phyloP scores from a whole-genome alignment of 2,113 vertebrate species.

The Bolborhynchus lineola region DNA sequence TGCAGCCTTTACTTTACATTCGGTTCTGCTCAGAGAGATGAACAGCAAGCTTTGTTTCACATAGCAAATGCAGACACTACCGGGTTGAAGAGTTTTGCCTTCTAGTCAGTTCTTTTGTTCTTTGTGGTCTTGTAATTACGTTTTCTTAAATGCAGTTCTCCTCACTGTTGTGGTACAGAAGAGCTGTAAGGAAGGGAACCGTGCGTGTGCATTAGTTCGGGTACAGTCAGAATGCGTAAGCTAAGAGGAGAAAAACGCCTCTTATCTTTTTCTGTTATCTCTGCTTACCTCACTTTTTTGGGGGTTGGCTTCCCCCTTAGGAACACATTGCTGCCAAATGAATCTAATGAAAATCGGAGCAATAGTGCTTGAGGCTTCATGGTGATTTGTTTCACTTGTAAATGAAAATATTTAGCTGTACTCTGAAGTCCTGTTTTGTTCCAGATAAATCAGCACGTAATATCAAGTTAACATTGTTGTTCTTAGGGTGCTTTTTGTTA shows the following conservation, averaged over 20 bases:
- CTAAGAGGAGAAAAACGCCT: not conserved
- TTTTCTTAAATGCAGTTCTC: not conserved
- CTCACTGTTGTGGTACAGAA: not conserved
- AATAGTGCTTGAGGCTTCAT: not conserved
- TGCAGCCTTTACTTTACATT: not conserved
- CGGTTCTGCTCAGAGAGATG: not conserved
- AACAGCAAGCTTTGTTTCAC: not conserved
- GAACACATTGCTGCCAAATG: not conserved
- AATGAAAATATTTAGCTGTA: not conserved
- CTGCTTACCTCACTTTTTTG: not conserved
- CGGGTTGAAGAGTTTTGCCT: not conserved
- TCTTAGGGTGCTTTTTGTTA: not conserved
- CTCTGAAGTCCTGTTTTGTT: not conserved
- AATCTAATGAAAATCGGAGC: not conserved
- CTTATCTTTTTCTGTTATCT: slow-evolving; percentile 53
- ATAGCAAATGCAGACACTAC: fast-evolving
- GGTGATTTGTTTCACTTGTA: not conserved
- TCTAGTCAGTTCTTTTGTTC: slow-evolving; percentile 6
- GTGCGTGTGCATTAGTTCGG: not conserved
- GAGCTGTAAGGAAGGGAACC: not conserved
- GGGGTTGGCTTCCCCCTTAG: not conserved
- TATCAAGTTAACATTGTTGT: not conserved
- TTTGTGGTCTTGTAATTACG: slow-evolving; percentile 37
- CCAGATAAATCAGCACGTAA: not conserved
- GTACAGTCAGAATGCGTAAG: not conserved